Conservation (phyloP, 2,888 invertebrate species). For the Drosophila histrio region DNA sequence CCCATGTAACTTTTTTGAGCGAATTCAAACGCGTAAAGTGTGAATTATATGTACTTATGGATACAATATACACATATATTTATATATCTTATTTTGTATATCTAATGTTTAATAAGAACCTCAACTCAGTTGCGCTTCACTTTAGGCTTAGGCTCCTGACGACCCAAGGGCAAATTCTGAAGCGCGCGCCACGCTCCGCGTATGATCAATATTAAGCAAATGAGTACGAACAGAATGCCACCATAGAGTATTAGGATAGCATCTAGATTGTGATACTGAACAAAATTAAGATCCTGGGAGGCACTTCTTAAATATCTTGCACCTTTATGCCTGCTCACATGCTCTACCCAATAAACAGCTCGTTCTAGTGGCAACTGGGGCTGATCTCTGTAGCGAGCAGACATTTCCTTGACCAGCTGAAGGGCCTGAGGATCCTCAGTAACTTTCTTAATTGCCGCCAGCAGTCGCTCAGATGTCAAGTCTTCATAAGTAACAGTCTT, state of each 20-base stretch:
- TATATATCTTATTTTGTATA: neutral
- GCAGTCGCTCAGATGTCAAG: slow-evolving; percentile 79
- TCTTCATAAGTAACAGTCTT: slow-evolving; percentile 78
- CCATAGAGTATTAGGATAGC: slow-evolving; percentile 73
- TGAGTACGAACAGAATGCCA: slow-evolving; percentile 55
- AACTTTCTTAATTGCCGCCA: slow-evolving; percentile 64
- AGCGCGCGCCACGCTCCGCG: slow-evolving; percentile 23
- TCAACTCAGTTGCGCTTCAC: slow-evolving; percentile 44
- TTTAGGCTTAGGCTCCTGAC: slow-evolving; percentile 34
- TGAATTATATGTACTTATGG: neutral
- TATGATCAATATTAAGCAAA: slow-evolving; percentile 36
- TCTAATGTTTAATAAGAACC: neutral
- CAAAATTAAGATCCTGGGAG: slow-evolving; percentile 77
- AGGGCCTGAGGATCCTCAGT: slow-evolving; percentile 59
- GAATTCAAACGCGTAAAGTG: slow-evolving; percentile 3
- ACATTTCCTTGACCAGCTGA: slow-evolving; percentile 62
- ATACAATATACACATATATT: neutral
- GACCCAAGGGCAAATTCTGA: slow-evolving; percentile 32
- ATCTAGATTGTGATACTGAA: slow-evolving; percentile 82
- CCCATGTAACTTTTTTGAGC: slow-evolving; percentile 37
- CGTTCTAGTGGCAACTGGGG: slow-evolving; percentile 75
- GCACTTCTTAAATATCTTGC: slow-evolving; percentile 81
- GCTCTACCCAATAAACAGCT: slow-evolving; percentile 83
- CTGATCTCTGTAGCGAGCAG: slow-evolving; percentile 80
- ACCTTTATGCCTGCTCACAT: slow-evolving; percentile 80